Conservation (phyloP, 1,140 invertebrate genomes). For the Cataglyphis hispanica region DNA sequence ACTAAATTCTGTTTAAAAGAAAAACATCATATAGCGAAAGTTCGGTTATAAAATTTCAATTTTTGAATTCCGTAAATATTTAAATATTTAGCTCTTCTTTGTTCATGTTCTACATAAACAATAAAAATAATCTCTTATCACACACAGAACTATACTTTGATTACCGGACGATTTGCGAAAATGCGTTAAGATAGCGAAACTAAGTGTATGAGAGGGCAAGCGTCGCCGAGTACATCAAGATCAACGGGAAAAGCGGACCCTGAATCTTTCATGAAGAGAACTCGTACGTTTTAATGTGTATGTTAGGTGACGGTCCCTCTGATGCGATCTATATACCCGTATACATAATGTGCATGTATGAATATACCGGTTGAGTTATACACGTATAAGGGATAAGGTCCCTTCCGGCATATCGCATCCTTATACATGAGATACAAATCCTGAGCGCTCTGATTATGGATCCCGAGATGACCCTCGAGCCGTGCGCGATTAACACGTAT, state of each 20-base stretch:
- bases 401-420: slow-evolving; percentile 51
- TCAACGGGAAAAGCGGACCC: slow-evolving; percentile 34
- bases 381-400: slow-evolving; percentile 26
- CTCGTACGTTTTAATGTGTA: slow-evolving; percentile 65
- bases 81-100: background rate
- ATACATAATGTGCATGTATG: slow-evolving; percentile 67
- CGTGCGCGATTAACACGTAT: slow-evolving; percentile 39
- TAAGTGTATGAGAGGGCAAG: background rate
- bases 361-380: slow-evolving; percentile 29
- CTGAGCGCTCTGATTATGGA: slow-evolving; percentile 53
- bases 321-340: slow-evolving; percentile 62
- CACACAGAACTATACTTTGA: background rate
- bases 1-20: background rate
- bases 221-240: slow-evolving; percentile 22
- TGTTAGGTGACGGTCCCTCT: slow-evolving; percentile 39
- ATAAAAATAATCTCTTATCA: slow-evolving; percentile 2
- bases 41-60: background rate
- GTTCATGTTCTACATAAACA: background rate
- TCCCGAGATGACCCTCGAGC: slow-evolving; percentile 12
- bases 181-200: slow-evolving; percentile 26
- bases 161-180: slow-evolving; percentile 21
- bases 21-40: background rate
- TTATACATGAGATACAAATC: slow-evolving; percentile 63
- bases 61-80: background rate
- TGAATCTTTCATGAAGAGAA: slow-evolving; percentile 70